Evolutionary conservation across 2,113 vertebrate species (phyloP).

Genomic region (Limnothrissa miodon): DNA sequence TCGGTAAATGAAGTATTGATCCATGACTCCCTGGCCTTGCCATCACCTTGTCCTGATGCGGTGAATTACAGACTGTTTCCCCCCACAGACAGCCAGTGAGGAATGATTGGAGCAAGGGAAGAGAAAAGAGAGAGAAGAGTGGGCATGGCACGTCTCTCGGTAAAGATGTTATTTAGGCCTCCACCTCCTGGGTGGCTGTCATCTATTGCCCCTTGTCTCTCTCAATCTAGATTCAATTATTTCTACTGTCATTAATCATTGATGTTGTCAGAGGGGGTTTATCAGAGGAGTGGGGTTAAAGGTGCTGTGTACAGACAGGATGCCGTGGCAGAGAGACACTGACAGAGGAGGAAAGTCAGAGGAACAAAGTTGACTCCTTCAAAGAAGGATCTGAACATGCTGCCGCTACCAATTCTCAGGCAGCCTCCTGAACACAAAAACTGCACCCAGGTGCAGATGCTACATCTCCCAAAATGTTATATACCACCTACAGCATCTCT

Average conservation of each 20-base stretch:
- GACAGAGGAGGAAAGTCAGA: background rate
- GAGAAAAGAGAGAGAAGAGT: constrained; percentile 2
- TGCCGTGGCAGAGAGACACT: background rate
- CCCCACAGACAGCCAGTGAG: background rate
- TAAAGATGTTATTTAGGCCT: constrained; percentile 44
- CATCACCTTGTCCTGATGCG: constrained; percentile 55
- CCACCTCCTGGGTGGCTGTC: constrained; percentile 38
- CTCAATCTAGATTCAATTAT: constrained; percentile 46
- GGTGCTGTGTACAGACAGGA: background rate
- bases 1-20: constrained; percentile 56
- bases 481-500: background rate
- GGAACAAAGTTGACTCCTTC: background rate
- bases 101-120: constrained; percentile 8
- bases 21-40: constrained; percentile 45
- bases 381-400: background rate
- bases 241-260: constrained; percentile 44
- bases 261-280: constrained; percentile 47
- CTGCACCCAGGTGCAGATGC: constrained; percentile 31
- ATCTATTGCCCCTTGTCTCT: constrained; percentile 42
- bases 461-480: constrained; percentile 22
- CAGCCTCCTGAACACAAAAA: constrained; percentile 6
- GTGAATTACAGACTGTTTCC: constrained; percentile 88
- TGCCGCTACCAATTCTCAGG: background rate
- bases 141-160: constrained; percentile 31
- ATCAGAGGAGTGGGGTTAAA: constrained; percentile 37